Base-by-base conservation (phyloP, 2,888 invertebrate species). In the Metopia argyrocephala region DNA sequence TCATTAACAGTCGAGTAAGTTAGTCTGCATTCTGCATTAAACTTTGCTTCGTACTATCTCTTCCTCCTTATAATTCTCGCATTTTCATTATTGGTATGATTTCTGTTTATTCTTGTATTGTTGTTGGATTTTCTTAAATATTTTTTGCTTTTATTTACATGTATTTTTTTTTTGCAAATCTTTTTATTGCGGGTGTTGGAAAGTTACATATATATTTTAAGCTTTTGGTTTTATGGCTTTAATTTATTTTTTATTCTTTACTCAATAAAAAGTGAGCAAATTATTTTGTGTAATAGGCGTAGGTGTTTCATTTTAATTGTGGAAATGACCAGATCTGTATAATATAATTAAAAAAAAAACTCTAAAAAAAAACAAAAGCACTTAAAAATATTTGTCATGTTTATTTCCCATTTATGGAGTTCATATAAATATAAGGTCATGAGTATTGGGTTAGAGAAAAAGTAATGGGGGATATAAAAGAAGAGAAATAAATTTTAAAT, bases 111-210 rank as follows among this genome's bases (percentile, higher is more conserved):
- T 38, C 38, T 38, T 38, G 38, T 38, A 38, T 38, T 38, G 9
- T 38, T 38, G 4, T 38, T 38, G 38, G 1, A 38, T 38, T 38
- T 38, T 38, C 23, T 20, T 38, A 9, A 23, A 48, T 25, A 25
- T 48, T 62, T 12, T 3, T 57, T 48, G 1, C 15, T 46, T 48
- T 23, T 52, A 1, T 64, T 4, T 64, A 20, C 9, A 3, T 64
- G 28, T 45, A 20, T 62, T 52, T 45, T 45, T 38, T 52, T 27
- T 57, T 28, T 28, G 28, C 48, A 7, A 15, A 46, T 23, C 50
- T 62, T 31, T 56, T 12, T 28, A 69, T 56, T 69, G 61, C 45
- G 68, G 76, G 62, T 73, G 73, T 80, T 76, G 73, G 73, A 74
- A 76, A 73, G 69, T 74, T 69, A n/a, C n/a, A n/a, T n/a, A n/a